phyloP scores from a whole-genome alignment of 2,888 invertebrate genomes.

The Chaetogeoica ovagalla region DNA sequence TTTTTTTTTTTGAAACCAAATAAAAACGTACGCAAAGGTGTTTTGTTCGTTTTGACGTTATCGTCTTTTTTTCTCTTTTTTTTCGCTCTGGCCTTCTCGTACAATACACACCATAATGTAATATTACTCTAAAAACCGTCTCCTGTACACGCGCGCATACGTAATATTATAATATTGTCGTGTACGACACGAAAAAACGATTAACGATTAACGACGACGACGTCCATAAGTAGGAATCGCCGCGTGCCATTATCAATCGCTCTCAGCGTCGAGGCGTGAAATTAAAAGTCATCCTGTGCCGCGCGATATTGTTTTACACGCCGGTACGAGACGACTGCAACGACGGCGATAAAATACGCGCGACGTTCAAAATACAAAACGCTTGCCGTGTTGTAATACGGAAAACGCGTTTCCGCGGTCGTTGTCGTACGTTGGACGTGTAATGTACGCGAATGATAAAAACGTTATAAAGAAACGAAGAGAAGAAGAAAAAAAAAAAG shows the following conservation, averaged over 20 bases:
- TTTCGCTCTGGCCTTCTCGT: too few relatives aligned
- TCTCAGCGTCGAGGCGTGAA: neutral
- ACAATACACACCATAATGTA: too few relatives aligned
- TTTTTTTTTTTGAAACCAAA: too few relatives aligned
- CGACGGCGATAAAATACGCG: conserved; percentile 27
- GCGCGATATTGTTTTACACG: conserved; percentile 18
- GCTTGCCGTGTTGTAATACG: neutral
- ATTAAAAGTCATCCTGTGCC: conserved; percentile 34
- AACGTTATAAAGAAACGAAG: too few relatives aligned
- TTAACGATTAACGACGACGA: conserved; percentile 13
- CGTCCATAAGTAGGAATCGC: neutral
- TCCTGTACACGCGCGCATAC: neutral
- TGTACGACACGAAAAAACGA: conserved; percentile 48
- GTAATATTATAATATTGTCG: too few relatives aligned
- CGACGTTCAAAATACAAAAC: conserved; percentile 14
- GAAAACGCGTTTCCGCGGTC: conserved; percentile 5
- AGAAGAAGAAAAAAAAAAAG: too few relatives aligned
- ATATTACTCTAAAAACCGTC: too few relatives aligned
- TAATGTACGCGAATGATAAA: too few relatives aligned
- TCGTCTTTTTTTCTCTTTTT: too few relatives aligned
- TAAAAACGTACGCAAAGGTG: too few relatives aligned
- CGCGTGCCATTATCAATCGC: neutral
- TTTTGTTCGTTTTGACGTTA: too few relatives aligned
- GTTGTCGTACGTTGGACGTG: neutral
- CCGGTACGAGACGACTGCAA: neutral